phyloP scores from a whole-genome alignment of 2,113 vertebrate species.

The Bettongia penicillata region DNA sequence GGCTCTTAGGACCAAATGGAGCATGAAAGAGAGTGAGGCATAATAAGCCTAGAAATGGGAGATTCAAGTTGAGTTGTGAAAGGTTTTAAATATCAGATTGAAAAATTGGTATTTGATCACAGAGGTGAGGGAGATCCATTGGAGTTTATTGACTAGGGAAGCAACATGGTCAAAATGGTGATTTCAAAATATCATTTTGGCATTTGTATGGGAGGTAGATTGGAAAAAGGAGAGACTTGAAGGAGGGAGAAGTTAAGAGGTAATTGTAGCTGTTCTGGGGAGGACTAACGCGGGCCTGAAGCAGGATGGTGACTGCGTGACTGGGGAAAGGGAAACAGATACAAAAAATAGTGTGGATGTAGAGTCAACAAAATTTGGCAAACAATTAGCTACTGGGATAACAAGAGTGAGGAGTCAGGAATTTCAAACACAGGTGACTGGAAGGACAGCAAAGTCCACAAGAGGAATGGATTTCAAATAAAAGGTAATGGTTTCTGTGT shows the following conservation, averaged over 20 bases:
- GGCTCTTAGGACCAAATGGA: not conserved
- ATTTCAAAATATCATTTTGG: not conserved
- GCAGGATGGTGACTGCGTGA: not conserved
- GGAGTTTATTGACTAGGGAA: not conserved
- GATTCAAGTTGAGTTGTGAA: not conserved
- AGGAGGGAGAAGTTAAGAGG: not conserved
- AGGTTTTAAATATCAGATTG: not conserved
- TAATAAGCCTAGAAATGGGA: not conserved
- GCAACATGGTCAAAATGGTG: not conserved
- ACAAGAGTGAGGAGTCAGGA: not conserved
- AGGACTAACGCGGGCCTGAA: not conserved
- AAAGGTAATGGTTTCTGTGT: not conserved
- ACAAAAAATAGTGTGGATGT: not conserved
- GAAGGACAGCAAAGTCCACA: not conserved
- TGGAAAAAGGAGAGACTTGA: not conserved
- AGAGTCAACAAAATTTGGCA: not conserved
- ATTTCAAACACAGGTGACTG: not conserved
- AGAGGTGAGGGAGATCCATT: not conserved
- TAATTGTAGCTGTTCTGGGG: not conserved
- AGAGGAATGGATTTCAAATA: not conserved
- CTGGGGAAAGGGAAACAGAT: not conserved
- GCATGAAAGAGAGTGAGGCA: not conserved
- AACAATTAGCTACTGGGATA: not conserved
- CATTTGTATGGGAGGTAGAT: not conserved
- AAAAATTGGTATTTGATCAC: not conserved